These are phyloP conservation scores for Euthynnus affinis DNA, from an alignment of 2,797 vertebrate genomes.

Conservation along the genomic window DNA sequence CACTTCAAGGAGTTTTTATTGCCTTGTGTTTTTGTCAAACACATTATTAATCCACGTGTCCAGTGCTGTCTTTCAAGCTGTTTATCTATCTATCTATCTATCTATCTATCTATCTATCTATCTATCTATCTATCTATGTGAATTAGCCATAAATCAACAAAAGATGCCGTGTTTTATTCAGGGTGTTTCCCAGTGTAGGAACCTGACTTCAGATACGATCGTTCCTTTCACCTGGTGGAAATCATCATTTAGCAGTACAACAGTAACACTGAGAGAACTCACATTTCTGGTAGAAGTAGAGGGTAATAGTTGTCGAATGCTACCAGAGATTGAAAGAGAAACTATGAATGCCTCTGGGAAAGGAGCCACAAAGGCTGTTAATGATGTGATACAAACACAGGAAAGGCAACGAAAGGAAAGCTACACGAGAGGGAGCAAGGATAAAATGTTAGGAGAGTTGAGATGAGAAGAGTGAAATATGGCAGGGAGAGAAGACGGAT, in stretches of 20 bases:
- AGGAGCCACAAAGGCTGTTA: slow-evolving; percentile 29
- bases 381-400: slow-evolving; percentile 35
- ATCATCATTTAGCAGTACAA: background rate
- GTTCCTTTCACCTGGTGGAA: slow-evolving; percentile 15
- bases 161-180: background rate
- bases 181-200: background rate
- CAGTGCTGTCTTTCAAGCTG: no score
- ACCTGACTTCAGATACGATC: background rate
- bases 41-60: no score
- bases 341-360: background rate
- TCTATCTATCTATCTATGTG: background rate
- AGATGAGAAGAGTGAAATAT: slow-evolving; percentile 70
- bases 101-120: no score
- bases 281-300: background rate
- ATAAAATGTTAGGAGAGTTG: slow-evolving; percentile 46
- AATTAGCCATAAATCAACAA: background rate
- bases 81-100: no score
- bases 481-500: slow-evolving; percentile 55
- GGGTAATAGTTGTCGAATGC: slow-evolving; percentile 7
- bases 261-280: background rate
- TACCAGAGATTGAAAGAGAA: slow-evolving; percentile 16
- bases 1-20: no score
- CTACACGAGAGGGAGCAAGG: slow-evolving; percentile 29
- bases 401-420: slow-evolving; percentile 27
- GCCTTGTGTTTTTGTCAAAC: no score